Evolutionary conservation across 37 sponge, comb jelly and placozoan species (phyloP), one percentile per base, ranked within the genome.

Genomic region (Cladorhizidae sp.): DNA sequence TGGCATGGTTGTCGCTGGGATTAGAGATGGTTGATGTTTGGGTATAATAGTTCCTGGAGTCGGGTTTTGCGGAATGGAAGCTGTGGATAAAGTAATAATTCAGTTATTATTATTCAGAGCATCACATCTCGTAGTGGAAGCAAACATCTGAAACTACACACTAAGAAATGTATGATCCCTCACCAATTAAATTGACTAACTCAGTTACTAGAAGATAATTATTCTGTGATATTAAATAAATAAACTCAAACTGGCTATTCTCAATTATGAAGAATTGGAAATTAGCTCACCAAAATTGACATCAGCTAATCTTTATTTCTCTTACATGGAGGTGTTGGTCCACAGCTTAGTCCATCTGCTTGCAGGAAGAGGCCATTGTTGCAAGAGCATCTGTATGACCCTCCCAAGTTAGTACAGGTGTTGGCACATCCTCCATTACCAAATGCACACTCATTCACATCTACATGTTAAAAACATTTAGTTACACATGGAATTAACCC

Each of bases 361-460:
- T 59, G 72, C 2, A 81, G 57, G 5, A 2, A 20, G 38, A 51
- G 68, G 0, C 84, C 84, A 54, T 1, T 37, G 0, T 54, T 14
- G 54, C 84, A 84, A 23, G n/a, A 25, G 67, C 84, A 84, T 26
- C 49, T 12, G 59, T 55, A 85, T 40, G 85, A 78, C 1, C 85
- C 79, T 28, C 64, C 57, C 36, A 18, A 59, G 67, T 86, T 78
- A 0, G 40, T 38, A 79, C 86, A 86, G 17, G 26, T 79, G 33
- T 86, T 74, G 11, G 70, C 57, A 64, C 86, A 86, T 14, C 83
- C 83, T 12, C 74, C 70, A 52, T 79, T 79, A 2, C 58, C 42
- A 6, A 61, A 21, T 20, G 73, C 89, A 85, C 93, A 93, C 78
- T 93, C 93, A 77, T 93, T 78, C 50, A 89, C 70, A 67, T 93